A percentile compares a stretch with the other conserved stretches of the same genome.
phyloP scores from a whole-genome alignment of 2,888 invertebrate species.

The Meiosimyza platycephala region DNA sequence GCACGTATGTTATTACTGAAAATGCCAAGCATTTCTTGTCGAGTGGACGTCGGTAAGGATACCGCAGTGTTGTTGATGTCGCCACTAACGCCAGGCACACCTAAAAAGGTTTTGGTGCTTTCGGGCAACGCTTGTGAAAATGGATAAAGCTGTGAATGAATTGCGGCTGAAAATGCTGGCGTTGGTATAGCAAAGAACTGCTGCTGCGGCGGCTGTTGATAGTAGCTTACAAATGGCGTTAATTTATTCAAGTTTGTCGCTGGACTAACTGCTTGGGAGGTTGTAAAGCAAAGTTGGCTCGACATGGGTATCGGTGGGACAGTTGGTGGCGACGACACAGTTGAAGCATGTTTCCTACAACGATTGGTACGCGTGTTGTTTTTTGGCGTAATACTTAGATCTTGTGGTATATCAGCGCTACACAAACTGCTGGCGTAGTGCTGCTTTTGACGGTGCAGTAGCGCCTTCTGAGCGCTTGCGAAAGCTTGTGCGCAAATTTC shows the following conservation, averaged over 20 bases:
- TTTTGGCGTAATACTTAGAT: constrained; percentile 49
- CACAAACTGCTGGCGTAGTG: not conserved
- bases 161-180: not conserved
- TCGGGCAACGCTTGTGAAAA: not conserved
- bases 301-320: constrained; percentile 52
- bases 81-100: too few species aligned
- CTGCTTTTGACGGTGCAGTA: not conserved
- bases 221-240: too few species aligned
- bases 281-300: constrained; percentile 24
- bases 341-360: not conserved
- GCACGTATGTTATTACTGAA: not conserved
- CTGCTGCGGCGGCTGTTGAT: not conserved
- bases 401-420: constrained; percentile 50
- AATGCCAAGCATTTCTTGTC: not conserved
- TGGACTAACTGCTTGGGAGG: not conserved
- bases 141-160: not conserved
- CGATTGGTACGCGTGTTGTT: not conserved
- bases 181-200: not conserved
- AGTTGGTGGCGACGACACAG: constrained; percentile 40
- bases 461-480: not conserved
- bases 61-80: too few species aligned
- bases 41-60: too few species aligned
- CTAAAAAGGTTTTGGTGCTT: not conserved
- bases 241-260: not conserved
- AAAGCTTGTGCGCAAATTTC: not conserved